A percentile compares a stretch with the other conserved stretches of the same genome.
Conservation (phyloP, 2,113 vertebrate species). For the Cairina moschata region DNA sequence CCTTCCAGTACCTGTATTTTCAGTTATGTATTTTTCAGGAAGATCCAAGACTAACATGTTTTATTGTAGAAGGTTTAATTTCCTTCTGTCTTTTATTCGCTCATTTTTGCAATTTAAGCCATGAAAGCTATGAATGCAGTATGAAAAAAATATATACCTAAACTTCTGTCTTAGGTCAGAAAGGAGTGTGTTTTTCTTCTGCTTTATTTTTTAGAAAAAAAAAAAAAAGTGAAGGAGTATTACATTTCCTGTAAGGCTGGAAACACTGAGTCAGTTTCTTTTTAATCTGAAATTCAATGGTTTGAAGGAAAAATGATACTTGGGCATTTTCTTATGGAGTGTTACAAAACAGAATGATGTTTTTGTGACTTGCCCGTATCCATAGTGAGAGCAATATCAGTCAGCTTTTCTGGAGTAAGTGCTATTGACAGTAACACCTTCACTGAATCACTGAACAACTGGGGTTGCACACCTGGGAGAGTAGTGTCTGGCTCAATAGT, state of each 20-base stretch:
- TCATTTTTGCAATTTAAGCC: not conserved
- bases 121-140: not conserved
- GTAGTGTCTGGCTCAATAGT: fast-evolving
- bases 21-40: not conserved
- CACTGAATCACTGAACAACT: not conserved
- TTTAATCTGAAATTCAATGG: not conserved
- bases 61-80: conserved; percentile 7
- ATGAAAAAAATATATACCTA: not conserved
- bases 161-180: not conserved
- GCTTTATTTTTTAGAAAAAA: not conserved
- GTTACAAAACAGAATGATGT: not conserved
- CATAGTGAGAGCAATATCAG: not conserved
- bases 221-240: not conserved
- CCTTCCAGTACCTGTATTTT: not conserved
- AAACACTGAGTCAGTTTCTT: not conserved
- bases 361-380: not conserved
- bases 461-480: not conserved
- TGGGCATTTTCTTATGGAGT: not conserved
- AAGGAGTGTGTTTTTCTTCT: not conserved
- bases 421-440: not conserved
- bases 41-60: not conserved
- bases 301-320: conserved; percentile 6
- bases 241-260: conserved; percentile 32
- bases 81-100: not conserved
- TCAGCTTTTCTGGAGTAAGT: not conserved